phyloP scores from a whole-genome alignment of 1,140 invertebrate genomes.

The Drosophila parvula region DNA sequence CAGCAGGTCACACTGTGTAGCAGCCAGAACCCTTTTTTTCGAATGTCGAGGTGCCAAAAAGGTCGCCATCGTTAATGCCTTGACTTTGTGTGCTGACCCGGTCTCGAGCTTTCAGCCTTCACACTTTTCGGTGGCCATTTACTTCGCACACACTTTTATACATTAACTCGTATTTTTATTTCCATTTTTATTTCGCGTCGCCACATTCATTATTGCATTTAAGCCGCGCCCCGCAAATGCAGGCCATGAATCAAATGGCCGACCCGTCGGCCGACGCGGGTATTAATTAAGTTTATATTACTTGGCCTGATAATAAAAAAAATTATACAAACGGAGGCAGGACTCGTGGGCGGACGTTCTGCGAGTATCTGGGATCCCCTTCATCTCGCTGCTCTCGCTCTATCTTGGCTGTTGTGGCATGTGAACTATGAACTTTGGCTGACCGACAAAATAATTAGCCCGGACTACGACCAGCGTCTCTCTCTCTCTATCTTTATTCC shows the following conservation, averaged over 20 bases:
- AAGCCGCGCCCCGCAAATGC: constrained; percentile 52
- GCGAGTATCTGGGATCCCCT: neutral
- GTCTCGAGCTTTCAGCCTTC: constrained; percentile 22
- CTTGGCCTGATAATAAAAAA: constrained; percentile 69
- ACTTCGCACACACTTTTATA: constrained; percentile 26
- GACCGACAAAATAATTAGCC: constrained; percentile 81
- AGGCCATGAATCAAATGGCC: constrained; percentile 70
- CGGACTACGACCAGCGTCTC: constrained; percentile 14
- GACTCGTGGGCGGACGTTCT: constrained; percentile 22
- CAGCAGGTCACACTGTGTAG: neutral
- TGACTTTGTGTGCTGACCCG: constrained; percentile 31
- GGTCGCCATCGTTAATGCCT: constrained; percentile 33
- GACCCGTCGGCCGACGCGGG: constrained; percentile 27
- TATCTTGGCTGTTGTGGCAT: constrained; percentile 36
- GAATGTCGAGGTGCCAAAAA: constrained; percentile 26
- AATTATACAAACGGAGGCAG: constrained; percentile 54
- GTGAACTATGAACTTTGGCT: constrained; percentile 79
- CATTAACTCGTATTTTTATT: constrained; percentile 13
- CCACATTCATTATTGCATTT: constrained; percentile 71
- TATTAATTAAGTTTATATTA: constrained; percentile 80
- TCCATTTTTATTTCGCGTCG: constrained; percentile 30
- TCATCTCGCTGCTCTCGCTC: neutral
- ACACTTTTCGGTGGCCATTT: constrained; percentile 23
- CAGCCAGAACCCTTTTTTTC: constrained; percentile 1
- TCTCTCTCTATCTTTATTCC: neutral